These are phyloP conservation scores for Ahaetulla prasina DNA, from an alignment of 2,113 vertebrate genomes.

Conservation along the genomic window DNA sequence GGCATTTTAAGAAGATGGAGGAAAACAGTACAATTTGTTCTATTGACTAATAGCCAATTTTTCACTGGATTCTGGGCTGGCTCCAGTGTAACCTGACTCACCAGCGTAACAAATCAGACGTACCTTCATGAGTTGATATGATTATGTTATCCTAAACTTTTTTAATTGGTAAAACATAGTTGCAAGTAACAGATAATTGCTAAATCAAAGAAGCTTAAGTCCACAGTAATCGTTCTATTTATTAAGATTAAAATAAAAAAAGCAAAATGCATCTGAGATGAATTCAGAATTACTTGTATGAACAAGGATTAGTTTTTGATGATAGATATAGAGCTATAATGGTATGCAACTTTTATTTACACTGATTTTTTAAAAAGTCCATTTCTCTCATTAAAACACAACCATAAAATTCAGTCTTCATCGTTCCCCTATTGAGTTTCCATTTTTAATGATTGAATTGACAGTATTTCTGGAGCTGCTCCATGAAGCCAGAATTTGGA, in stretches of 20 bases:
- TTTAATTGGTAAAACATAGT: too few relatives aligned
- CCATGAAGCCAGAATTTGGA: constrained; percentile 89
- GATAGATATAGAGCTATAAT: not conserved
- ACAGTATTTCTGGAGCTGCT: constrained; percentile 86
- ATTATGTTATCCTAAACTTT: too few relatives aligned
- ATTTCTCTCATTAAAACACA: constrained; percentile 1
- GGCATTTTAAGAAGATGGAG: not conserved
- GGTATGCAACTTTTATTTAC: constrained; percentile 5
- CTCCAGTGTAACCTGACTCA: too few relatives aligned
- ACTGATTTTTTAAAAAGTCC: not conserved
- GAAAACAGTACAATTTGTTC: not conserved
- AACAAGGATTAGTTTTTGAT: constrained; percentile 27
- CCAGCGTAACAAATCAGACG: too few relatives aligned
- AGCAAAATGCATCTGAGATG: not conserved
- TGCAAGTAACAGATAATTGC: too few relatives aligned
- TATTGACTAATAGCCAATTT: too few relatives aligned
- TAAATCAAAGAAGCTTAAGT: too few relatives aligned
- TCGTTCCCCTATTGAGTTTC: constrained; percentile 38
- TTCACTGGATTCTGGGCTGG: too few relatives aligned
- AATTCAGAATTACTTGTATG: constrained; percentile 14
- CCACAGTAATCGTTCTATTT: not conserved
- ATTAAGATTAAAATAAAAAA: not conserved
- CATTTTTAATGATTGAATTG: constrained; percentile 56
- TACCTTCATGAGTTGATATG: too few relatives aligned
- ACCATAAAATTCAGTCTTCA: constrained; percentile 20